Evolutionary conservation across 2,113 vertebrate species (phyloP).

Genomic region (Speoplatyrhinus poulsoni): DNA sequence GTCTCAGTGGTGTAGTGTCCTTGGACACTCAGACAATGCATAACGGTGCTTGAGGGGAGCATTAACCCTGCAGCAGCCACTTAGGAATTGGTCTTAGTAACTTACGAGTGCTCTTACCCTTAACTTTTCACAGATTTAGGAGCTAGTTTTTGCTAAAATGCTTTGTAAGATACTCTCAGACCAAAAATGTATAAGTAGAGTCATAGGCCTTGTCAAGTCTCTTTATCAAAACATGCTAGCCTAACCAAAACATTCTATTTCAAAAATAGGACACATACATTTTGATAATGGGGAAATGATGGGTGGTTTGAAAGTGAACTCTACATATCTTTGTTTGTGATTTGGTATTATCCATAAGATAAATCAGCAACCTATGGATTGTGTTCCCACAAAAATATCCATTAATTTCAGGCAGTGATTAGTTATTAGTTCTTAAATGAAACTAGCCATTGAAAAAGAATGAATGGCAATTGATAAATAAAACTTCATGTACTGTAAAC

Average conservation of each 20-base stretch:
- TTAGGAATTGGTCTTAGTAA: too few relatives aligned
- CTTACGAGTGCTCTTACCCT: too few relatives aligned
- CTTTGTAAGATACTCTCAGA: too few relatives aligned
- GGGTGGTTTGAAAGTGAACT: conserved; percentile 8
- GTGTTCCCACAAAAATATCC: background rate
- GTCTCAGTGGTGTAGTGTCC: too few relatives aligned
- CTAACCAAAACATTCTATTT: background rate
- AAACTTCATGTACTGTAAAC: too few relatives aligned
- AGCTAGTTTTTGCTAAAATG: too few relatives aligned
- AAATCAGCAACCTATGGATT: background rate
- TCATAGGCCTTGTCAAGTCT: conserved; percentile 27
- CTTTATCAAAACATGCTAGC: conserved; percentile 1
- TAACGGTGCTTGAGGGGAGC: too few relatives aligned
- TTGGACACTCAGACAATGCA: too few relatives aligned
- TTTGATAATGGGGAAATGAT: background rate
- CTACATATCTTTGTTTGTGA: background rate
- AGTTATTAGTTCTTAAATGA: background rate
- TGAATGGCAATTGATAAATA: background rate
- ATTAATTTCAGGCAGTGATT: background rate
- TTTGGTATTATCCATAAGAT: background rate
- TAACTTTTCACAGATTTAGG: too few relatives aligned
- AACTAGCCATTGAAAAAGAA: background rate
- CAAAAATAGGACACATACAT: conserved; percentile 4
- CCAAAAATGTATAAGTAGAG: conserved; percentile 12
- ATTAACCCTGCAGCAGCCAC: too few relatives aligned